Percentiles rank a stretch among this genome's conserved stretches.
phyloP scores from a whole-genome alignment of 2,797 vertebrate genomes.

The Coranthus polyacanthus region DNA sequence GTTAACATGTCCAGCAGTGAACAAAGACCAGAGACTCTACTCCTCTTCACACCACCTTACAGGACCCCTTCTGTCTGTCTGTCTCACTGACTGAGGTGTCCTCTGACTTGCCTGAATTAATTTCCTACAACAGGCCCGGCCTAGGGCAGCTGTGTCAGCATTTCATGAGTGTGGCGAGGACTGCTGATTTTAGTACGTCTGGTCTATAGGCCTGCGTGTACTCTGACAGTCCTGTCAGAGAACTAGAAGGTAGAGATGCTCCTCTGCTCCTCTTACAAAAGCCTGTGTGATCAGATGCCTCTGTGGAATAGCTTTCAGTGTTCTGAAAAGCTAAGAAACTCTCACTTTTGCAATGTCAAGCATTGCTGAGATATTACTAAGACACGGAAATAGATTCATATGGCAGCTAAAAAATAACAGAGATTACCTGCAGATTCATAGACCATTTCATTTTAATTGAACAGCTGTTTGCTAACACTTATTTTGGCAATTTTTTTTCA shows the following conservation, averaged over 20 bases:
- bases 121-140: slow-evolving; percentile 81
- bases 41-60: slow-evolving; percentile 72
- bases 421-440: slow-evolving; percentile 15
- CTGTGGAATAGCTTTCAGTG: slow-evolving; percentile 54
- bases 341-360: slow-evolving; percentile 43
- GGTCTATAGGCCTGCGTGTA: slow-evolving; percentile 66
- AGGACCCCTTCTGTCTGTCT: slow-evolving; percentile 74
- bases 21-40: slow-evolving; percentile 80
- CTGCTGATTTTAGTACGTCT: slow-evolving; percentile 69
- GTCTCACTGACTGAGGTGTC: slow-evolving; percentile 78
- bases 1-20: slow-evolving; percentile 81
- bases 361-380: slow-evolving; percentile 32
- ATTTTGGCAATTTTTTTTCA: slow-evolving; percentile 1
- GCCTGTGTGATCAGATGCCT: slow-evolving; percentile 72
- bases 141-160: slow-evolving; percentile 85
- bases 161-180: slow-evolving; percentile 68
- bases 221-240: slow-evolving; percentile 71
- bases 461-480: slow-evolving; percentile 4
- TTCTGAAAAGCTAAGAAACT: slow-evolving; percentile 29
- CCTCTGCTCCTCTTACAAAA: slow-evolving; percentile 61
- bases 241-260: slow-evolving; percentile 69
- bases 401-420: slow-evolving; percentile 24
- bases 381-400: slow-evolving; percentile 45
- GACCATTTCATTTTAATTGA: slow-evolving; percentile 20
- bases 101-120: slow-evolving; percentile 83